phyloP scores from a whole-genome alignment of 2,888 invertebrate species.

The Erannis defoliaria region DNA sequence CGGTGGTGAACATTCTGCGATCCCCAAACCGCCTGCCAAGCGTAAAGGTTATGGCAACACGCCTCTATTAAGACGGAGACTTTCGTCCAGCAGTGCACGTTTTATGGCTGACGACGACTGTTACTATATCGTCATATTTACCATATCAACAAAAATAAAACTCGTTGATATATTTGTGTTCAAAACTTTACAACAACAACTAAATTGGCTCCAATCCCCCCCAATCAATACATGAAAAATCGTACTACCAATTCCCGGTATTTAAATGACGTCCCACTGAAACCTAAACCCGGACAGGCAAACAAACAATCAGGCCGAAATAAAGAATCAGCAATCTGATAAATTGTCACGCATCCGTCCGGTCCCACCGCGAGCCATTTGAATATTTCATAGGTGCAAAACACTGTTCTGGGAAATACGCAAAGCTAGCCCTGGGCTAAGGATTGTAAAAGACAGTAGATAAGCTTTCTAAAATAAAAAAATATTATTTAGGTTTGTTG shows the following conservation, averaged over 20 bases:
- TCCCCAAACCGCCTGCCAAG: too few relatives aligned
- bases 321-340: conserved; percentile 35
- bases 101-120: too few relatives aligned
- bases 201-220: conserved; percentile 14
- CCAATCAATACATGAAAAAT: conserved; percentile 2
- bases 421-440: conserved; percentile 25
- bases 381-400: conserved; percentile 59
- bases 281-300: conserved; percentile 19
- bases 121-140: too few relatives aligned
- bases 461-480: background rate
- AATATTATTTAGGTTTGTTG: too few relatives aligned
- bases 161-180: background rate
- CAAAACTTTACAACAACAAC: conserved; percentile 4
- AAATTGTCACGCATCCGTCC: conserved; percentile 30
- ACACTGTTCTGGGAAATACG: conserved; percentile 29
- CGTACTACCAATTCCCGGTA: conserved; percentile 15
- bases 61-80: too few relatives aligned
- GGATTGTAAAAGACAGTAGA: background rate
- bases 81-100: too few relatives aligned
- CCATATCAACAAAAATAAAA: background rate
- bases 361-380: conserved; percentile 47
- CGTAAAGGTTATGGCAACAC: too few relatives aligned
- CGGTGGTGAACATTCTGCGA: too few relatives aligned
- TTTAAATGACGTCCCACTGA: conserved; percentile 30
- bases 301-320: conserved; percentile 34